Percentiles rank a stretch among this genome's conserved stretches.
Conservation (phyloP, 2,888 invertebrate genomes). For the Dione vanillae region DNA sequence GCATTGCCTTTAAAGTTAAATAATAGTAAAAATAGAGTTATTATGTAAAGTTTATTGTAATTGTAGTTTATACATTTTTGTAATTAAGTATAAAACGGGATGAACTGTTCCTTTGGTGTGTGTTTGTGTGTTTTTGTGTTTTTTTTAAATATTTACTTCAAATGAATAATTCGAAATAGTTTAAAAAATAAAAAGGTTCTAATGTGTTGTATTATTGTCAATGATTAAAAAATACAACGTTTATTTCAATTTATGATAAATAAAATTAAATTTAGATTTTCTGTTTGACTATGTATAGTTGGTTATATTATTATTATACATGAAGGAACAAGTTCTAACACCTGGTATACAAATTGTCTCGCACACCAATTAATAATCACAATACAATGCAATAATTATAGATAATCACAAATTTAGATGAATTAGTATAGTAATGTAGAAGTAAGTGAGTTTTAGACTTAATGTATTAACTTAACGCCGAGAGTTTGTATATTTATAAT, state of each 20-base stretch:
- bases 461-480: no score
- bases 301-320: not conserved
- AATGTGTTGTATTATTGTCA: no score
- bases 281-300: no score
- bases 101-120: not conserved
- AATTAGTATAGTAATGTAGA: constrained; percentile 1
- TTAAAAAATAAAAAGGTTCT: no score
- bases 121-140: not conserved
- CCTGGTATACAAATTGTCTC: constrained; percentile 9
- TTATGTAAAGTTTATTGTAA: not conserved
- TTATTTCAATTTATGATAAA: no score
- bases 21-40: not conserved
- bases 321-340: not conserved
- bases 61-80: not conserved
- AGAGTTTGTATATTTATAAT: no score
- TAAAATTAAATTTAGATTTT: no score
- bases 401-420: constrained; percentile 14
- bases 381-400: constrained; percentile 27
- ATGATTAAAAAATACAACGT: no score
- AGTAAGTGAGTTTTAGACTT: not conserved
- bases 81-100: not conserved
- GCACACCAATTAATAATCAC: constrained; percentile 21
- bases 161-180: no score
- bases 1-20: constrained; percentile 6
- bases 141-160: not conserved